Percentiles rank a stretch among this genome's conserved stretches.
Conservation (phyloP, 1,140 invertebrate species). For the Dinothrombium tinctorium region DNA sequence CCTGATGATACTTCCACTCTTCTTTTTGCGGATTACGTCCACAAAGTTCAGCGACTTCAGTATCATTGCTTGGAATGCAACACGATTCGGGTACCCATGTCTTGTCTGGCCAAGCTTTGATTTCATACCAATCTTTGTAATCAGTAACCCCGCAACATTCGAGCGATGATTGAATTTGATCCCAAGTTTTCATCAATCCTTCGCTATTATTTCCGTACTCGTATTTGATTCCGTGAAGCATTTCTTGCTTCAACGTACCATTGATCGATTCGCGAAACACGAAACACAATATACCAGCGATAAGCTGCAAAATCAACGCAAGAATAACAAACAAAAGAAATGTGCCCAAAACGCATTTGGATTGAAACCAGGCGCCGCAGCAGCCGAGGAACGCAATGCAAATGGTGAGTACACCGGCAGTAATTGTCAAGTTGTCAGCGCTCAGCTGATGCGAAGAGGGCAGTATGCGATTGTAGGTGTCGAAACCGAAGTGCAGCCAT, state of each 20-base stretch:
- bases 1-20: conserved; percentile 15
- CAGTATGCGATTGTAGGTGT: conserved; percentile 39
- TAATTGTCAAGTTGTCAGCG: conserved; percentile 39
- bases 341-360: conserved; percentile 42
- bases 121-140: conserved; percentile 57
- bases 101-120: conserved; percentile 45
- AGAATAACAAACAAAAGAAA: conserved; percentile 58
- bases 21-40: too few relatives aligned
- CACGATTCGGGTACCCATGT: conserved; percentile 53
- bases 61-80: conserved; percentile 25
- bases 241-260: conserved; percentile 35
- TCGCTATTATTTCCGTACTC: conserved; percentile 35
- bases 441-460: conserved; percentile 41
- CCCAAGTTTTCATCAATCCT: conserved; percentile 39
- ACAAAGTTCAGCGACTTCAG: neutral
- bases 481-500: conserved; percentile 39
- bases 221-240: conserved; percentile 36
- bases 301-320: conserved; percentile 49
- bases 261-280: conserved; percentile 36
- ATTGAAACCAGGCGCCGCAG: conserved; percentile 56
- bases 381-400: conserved; percentile 50
- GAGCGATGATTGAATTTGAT: conserved; percentile 43
- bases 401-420: conserved; percentile 39
- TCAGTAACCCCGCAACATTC: conserved; percentile 57
- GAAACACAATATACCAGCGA: conserved; percentile 47